Evolutionary conservation across 2,113 vertebrate species (phyloP).

Genomic region (Kryptolebias marmoratus): DNA sequence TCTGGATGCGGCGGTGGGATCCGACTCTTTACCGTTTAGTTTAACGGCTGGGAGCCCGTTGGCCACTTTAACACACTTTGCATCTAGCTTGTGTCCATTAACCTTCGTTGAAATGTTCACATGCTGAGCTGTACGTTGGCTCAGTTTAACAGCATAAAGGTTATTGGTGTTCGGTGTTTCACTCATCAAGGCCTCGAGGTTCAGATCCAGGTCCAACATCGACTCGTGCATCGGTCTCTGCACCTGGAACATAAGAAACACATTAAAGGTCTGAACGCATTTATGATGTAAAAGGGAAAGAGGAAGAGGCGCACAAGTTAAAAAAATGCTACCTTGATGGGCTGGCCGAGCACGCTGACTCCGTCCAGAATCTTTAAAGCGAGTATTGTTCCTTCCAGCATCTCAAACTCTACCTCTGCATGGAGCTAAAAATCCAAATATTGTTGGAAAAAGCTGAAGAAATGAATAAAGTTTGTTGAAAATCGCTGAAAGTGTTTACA

Average conservation of each 20-base stretch:
- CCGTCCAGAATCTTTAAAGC: slow-evolving; percentile 83
- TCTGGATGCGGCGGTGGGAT: slow-evolving; percentile 29
- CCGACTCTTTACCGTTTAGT: slow-evolving; percentile 1
- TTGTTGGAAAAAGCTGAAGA: background rate
- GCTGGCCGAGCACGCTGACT: slow-evolving; percentile 40
- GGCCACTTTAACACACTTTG: background rate
- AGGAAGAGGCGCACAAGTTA: fast-evolving
- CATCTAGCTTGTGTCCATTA: slow-evolving; percentile 33
- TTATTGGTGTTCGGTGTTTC: slow-evolving; percentile 78
- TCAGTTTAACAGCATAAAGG: slow-evolving; percentile 79
- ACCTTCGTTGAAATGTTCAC: background rate
- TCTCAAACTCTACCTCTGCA: slow-evolving; percentile 82
- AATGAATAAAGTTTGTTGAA: background rate
- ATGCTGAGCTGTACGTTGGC: background rate
- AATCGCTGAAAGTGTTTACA: background rate
- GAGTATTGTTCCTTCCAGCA: slow-evolving; percentile 87
- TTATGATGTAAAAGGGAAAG: background rate
- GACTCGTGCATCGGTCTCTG: slow-evolving; percentile 83
- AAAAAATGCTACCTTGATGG: slow-evolving; percentile 57
- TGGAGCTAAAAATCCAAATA: slow-evolving; percentile 79
- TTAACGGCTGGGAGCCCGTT: background rate
- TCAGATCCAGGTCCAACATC: slow-evolving; percentile 81
- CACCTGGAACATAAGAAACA: slow-evolving; percentile 72
- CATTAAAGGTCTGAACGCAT: background rate
- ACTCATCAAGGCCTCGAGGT: slow-evolving; percentile 77